Percentiles rank a stretch among this genome's conserved stretches.
These are phyloP conservation scores for Zenarchopterus dispar DNA, from an alignment of 2,797 vertebrate species.

Conservation along the genomic window DNA sequence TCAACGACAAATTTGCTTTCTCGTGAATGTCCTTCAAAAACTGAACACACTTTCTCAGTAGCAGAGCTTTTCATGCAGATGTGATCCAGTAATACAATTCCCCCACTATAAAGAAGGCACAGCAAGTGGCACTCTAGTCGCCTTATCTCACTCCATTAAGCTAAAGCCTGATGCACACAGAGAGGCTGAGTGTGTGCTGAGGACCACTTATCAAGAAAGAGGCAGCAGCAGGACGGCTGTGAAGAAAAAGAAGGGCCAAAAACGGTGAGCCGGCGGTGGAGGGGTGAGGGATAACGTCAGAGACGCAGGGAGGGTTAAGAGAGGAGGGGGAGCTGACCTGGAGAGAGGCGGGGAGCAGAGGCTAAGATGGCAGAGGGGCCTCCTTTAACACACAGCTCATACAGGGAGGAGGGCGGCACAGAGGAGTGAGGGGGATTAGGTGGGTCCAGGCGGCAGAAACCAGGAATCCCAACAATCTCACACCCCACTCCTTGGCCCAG, in stretches of 20 bases:
- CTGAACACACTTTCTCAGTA: neutral
- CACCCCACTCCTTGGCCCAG: conserved; percentile 73
- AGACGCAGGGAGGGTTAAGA: conserved; percentile 46
- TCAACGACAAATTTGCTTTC: neutral
- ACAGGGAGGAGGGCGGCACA: conserved; percentile 57
- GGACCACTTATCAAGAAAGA: conserved; percentile 72
- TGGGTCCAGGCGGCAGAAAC: conserved; percentile 76
- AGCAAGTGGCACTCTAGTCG: conserved; percentile 63
- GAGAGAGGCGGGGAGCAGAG: conserved; percentile 63
- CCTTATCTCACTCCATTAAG: conserved; percentile 81
- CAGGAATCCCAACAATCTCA: conserved; percentile 82
- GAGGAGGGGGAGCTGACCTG: conserved; percentile 48
- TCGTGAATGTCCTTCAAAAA: conserved; percentile 1
- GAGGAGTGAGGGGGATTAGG: conserved; percentile 73
- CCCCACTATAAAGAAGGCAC: conserved; percentile 39
- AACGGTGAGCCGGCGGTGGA: conserved; percentile 41
- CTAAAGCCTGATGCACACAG: conserved; percentile 72
- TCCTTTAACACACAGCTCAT: conserved; percentile 70
- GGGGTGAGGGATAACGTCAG: conserved; percentile 30
- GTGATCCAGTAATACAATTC: conserved; percentile 30
- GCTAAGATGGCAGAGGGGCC: conserved; percentile 73
- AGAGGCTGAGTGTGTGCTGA: conserved; percentile 74
- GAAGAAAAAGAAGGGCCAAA: conserved; percentile 53
- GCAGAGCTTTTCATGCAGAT: conserved; percentile 27
- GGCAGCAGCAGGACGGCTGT: conserved; percentile 49